Conservation (phyloP, 2,888 invertebrate species). For the Zygaena filipendulae region DNA sequence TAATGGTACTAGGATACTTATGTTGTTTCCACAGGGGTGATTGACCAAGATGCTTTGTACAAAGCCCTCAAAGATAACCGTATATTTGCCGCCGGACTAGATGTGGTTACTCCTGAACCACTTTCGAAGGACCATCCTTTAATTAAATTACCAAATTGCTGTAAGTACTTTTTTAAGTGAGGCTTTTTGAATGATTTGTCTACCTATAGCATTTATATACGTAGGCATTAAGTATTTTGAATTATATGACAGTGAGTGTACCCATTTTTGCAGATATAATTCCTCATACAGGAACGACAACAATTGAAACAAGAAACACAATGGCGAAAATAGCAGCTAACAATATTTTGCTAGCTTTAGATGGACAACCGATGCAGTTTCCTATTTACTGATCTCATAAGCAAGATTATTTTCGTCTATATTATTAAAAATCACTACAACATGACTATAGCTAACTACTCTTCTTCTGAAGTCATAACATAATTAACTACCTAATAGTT, state of each 20-base stretch:
- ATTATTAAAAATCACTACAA: too few species aligned
- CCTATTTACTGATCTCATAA: slow-evolving; percentile 24
- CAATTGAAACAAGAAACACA: slow-evolving; percentile 74
- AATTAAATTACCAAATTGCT: slow-evolving; percentile 80
- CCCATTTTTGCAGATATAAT: slow-evolving; percentile 79
- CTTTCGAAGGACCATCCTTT: slow-evolving; percentile 80
- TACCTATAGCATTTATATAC: too few species aligned
- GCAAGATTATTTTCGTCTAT: too few species aligned
- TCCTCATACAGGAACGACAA: slow-evolving; percentile 90
- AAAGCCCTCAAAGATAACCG: slow-evolving; percentile 76
- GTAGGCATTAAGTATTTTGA: too few species aligned
- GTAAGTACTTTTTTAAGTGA: too few species aligned
- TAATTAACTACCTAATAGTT: too few species aligned
- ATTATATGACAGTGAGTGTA: too few species aligned
- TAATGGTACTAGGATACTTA: too few species aligned
- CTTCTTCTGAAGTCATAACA: too few species aligned
- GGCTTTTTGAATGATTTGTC: too few species aligned
- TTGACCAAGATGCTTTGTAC: slow-evolving; percentile 83
- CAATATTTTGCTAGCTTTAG: slow-evolving; percentile 79
- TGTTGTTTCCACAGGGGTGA: too few species aligned
- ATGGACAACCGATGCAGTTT: slow-evolving; percentile 65
- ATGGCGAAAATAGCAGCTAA: slow-evolving; percentile 83
- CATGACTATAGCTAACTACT: too few species aligned
- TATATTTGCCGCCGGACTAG: slow-evolving; percentile 90
- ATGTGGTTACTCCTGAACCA: slow-evolving; percentile 92